Percentiles rank a stretch among this genome's conserved stretches.
These are phyloP conservation scores for Antennarius striatus DNA, from an alignment of 2,113 vertebrate genomes.

Conservation along the genomic window DNA sequence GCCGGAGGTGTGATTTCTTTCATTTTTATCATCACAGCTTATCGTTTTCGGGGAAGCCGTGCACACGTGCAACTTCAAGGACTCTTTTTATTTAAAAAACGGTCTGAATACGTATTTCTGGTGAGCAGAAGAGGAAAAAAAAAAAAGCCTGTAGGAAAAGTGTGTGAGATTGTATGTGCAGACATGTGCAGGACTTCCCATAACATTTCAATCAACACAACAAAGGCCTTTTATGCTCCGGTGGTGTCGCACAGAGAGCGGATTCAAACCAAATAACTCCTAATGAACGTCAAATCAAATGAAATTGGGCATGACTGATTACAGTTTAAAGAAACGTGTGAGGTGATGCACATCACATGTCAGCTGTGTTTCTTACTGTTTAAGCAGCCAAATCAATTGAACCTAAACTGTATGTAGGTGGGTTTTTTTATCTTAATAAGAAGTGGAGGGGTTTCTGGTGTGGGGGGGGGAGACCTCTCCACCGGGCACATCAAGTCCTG, in stretches of 20 bases:
- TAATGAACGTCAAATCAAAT: slow-evolving; percentile 32
- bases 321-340: slow-evolving; percentile 32
- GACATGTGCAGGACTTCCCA: slow-evolving; percentile 14
- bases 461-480: slow-evolving; percentile 54
- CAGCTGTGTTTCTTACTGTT: slow-evolving; percentile 26
- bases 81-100: not conserved
- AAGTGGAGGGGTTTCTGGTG: slow-evolving; percentile 7
- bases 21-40: no score
- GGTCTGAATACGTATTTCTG: not conserved
- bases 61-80: no score
- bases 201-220: slow-evolving; percentile 36
- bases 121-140: not conserved
- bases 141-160: not conserved
- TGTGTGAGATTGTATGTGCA: slow-evolving; percentile 1
- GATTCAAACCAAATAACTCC: slow-evolving; percentile 20
- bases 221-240: slow-evolving; percentile 38
- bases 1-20: not conserved
- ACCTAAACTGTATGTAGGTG: slow-evolving; percentile 2
- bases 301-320: slow-evolving; percentile 54
- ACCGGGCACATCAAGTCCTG: slow-evolving; percentile 41
- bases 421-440: slow-evolving; percentile 52
- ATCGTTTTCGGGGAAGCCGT: no score
- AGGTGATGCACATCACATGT: slow-evolving; percentile 39
- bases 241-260: not conserved
- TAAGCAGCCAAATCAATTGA: slow-evolving; percentile 32